A percentile compares a stretch with the other conserved stretches of the same genome.
Evolutionary conservation across 2,888 invertebrate species (phyloP).

Genomic region (Microchrysa polita): DNA sequence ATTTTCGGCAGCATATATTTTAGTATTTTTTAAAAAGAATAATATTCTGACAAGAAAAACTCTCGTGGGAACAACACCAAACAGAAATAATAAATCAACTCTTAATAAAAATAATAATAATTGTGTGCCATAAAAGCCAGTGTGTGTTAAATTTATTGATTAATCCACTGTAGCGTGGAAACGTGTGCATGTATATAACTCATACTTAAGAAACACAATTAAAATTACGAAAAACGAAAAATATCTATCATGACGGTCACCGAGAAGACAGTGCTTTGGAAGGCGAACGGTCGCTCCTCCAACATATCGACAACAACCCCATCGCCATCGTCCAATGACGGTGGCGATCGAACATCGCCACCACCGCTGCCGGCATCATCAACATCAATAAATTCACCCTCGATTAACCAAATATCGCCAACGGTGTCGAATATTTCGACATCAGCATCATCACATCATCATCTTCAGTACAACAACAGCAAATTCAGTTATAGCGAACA

Average conservation of each 20-base stretch:
- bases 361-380: conserved; percentile 49
- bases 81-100: conserved; percentile 7
- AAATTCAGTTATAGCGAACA: conserved; percentile 28
- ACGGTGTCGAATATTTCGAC: conserved; percentile 21
- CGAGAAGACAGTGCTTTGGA: conserved; percentile 54
- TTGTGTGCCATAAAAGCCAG: conserved; percentile 40
- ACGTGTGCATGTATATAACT: conserved; percentile 1
- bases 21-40: not conserved
- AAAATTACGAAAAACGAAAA: conserved; percentile 10
- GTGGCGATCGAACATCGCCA: conserved; percentile 37
- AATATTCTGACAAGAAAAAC: not conserved
- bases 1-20: not conserved
- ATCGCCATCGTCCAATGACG: not conserved
- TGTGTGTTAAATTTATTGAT: conserved; percentile 30
- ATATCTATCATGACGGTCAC: conserved; percentile 54
- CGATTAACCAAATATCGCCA: conserved; percentile 49
- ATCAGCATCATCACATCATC: conserved; percentile 34
- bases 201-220: not conserved
- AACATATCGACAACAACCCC: conserved; percentile 13
- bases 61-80: not conserved
- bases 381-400: conserved; percentile 42
- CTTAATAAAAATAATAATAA: not conserved
- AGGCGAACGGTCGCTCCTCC: conserved; percentile 47
- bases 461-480: conserved; percentile 38
- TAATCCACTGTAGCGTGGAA: conserved; percentile 22